phyloP scores from a whole-genome alignment of 2,113 vertebrate genomes.

The Rostratula benghalensis region DNA sequence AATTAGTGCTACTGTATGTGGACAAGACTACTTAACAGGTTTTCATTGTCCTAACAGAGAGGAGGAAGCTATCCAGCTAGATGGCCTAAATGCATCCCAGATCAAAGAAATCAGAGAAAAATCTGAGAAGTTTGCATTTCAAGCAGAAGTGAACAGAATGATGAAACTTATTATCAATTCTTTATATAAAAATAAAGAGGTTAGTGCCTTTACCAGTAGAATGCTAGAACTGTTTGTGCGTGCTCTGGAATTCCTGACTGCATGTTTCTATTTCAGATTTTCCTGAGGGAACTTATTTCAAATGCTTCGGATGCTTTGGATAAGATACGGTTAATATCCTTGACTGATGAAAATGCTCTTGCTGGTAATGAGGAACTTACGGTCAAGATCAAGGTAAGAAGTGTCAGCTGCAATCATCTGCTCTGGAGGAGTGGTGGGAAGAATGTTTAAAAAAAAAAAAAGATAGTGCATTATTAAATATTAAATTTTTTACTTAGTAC shows the following conservation, averaged over 20 bases:
- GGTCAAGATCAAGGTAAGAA: constrained; percentile 90
- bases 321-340: constrained; percentile 89
- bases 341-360: constrained; percentile 88
- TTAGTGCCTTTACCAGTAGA: constrained; percentile 55
- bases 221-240: neutral
- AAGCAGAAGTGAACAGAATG: constrained; percentile 99
- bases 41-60: constrained; percentile 78
- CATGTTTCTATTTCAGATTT: constrained; percentile 80
- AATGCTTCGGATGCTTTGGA: constrained; percentile 94
- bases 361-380: constrained; percentile 89
- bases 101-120: constrained; percentile 97
- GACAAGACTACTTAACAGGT: neutral
- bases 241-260: neutral
- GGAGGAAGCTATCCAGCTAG: constrained; percentile 96
- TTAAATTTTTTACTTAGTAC: neutral
- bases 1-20: neutral
- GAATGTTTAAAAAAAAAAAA: neutral
- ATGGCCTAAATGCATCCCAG: constrained; percentile 95
- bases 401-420: rapidly evolving
- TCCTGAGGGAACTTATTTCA: constrained; percentile 93
- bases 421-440: rapidly evolving
- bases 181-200: constrained; percentile 99
- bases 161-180: constrained; percentile 99
- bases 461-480: neutral
- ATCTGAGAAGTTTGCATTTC: constrained; percentile 95